Evolutionary conservation across 2,113 vertebrate species (phyloP).

Genomic region (Zapus hudsonius): DNA sequence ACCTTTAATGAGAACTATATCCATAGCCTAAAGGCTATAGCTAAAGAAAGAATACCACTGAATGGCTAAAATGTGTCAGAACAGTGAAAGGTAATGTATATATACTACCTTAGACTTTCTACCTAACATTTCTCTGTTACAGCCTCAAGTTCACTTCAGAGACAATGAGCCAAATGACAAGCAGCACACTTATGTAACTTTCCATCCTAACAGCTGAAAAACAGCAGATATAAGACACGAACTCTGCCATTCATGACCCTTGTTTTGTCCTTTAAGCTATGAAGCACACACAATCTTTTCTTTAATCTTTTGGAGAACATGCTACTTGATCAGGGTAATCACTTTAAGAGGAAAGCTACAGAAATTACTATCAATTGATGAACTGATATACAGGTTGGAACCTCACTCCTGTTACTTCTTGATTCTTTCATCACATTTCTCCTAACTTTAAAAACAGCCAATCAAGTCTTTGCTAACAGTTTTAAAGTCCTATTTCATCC

Average conservation of each 20-base stretch:
- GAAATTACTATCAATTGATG: neutral
- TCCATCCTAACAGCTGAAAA: neutral
- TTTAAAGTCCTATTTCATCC: neutral
- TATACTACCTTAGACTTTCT: neutral
- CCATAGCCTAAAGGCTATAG: neutral
- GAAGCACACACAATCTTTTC: neutral
- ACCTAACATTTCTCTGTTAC: neutral
- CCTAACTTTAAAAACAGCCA: conserved; percentile 13
- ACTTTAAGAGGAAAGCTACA: neutral
- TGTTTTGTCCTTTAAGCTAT: conserved; percentile 11
- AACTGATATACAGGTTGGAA: neutral
- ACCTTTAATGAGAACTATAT: neutral
- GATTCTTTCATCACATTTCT: neutral
- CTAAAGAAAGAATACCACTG: neutral
- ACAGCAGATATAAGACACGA: neutral
- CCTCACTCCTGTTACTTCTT: neutral
- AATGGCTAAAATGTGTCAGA: neutral
- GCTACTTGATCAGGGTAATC: neutral
- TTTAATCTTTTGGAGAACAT: neutral
- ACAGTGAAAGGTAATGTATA: conserved; percentile 1
- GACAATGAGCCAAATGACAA: neutral
- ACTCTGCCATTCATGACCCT: neutral
- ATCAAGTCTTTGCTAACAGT: neutral
- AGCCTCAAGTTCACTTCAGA: conserved; percentile 22
- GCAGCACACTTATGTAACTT: neutral